Percentiles rank a stretch among this genome's conserved stretches.
These are phyloP conservation scores for Rhabdornis inornatus DNA, from an alignment of 2,113 vertebrate species.

Conservation along the genomic window DNA sequence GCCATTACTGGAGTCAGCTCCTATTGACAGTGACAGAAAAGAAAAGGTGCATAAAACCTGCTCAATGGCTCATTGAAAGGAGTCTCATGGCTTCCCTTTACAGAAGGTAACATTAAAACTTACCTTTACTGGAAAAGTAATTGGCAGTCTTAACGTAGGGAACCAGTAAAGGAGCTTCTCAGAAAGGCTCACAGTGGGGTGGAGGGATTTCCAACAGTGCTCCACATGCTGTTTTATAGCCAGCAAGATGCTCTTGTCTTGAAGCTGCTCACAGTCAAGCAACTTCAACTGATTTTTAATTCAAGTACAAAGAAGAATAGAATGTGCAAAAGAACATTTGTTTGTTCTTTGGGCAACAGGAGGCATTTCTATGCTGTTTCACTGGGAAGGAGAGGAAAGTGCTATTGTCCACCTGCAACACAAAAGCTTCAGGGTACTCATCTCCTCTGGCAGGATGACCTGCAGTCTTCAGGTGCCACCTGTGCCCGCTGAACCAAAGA, in stretches of 20 bases:
- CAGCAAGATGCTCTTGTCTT: neutral
- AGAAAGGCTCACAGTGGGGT: neutral
- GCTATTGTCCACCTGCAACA: neutral
- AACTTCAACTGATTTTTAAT: neutral
- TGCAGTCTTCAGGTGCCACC: neutral
- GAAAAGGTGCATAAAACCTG: neutral
- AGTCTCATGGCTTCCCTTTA: neutral
- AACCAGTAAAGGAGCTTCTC: neutral
- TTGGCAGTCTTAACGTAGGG: neutral
- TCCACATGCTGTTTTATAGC: neutral
- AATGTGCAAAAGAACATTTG: neutral
- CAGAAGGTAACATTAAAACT: neutral
- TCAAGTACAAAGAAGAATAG: neutral
- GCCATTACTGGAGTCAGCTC: neutral
- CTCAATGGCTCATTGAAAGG: neutral
- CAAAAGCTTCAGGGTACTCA: neutral
- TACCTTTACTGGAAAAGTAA: neutral
- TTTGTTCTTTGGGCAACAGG: neutral
- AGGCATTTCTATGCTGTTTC: neutral
- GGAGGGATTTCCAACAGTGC: neutral
- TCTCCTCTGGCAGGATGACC: neutral
- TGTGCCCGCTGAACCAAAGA: neutral
- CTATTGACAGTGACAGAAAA: neutral
- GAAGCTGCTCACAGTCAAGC: neutral
- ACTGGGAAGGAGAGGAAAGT: neutral